These are phyloP conservation scores for Leptocoma aspasia DNA, from an alignment of 2,113 vertebrate genomes.

Conservation along the genomic window DNA sequence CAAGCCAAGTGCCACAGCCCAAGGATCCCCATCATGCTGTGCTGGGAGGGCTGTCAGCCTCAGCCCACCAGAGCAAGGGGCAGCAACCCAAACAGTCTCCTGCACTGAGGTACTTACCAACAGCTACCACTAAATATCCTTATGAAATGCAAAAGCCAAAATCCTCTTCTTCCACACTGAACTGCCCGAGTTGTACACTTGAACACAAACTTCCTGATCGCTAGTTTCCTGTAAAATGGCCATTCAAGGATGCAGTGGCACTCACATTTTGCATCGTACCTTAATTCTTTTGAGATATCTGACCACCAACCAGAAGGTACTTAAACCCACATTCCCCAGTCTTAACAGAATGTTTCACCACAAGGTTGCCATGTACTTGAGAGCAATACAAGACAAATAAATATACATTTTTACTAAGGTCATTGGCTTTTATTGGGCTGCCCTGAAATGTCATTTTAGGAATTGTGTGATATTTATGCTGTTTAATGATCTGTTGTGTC, in stretches of 20 bases:
- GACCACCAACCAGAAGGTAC: background rate
- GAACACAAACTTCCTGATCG: background rate
- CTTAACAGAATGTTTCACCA: background rate
- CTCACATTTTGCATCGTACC: background rate
- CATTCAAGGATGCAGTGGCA: background rate
- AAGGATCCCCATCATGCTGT: rapidly evolving
- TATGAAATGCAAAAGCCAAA: background rate
- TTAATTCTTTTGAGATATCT: background rate
- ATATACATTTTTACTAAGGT: background rate
- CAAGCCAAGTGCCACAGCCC: background rate
- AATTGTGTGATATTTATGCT: background rate
- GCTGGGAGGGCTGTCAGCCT: background rate
- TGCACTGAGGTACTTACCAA: background rate
- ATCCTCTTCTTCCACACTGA: background rate
- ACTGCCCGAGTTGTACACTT: background rate
- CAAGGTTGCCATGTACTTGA: background rate
- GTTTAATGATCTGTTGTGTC: background rate
- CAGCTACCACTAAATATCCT: background rate
- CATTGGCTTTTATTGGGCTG: background rate
- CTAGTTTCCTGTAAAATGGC: background rate
- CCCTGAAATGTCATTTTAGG: background rate
- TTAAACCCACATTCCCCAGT: background rate
- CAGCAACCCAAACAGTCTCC: background rate
- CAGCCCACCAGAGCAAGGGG: background rate
- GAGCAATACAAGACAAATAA: background rate